phyloP scores from a whole-genome alignment of 2,113 vertebrate species.

The Bubalus kerabau region DNA sequence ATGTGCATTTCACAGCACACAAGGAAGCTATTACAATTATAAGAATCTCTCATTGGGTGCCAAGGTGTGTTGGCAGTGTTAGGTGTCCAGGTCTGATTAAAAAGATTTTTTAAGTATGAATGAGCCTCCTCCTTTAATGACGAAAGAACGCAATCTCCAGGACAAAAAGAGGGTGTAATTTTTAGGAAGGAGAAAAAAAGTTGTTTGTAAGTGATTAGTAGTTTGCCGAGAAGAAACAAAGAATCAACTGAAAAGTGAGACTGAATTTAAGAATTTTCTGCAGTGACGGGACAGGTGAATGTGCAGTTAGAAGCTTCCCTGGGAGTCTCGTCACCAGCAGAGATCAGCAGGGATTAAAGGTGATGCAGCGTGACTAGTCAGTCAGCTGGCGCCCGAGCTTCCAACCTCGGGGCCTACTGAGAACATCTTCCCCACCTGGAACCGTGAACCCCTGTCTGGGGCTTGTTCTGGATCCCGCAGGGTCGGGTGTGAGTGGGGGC shows the following conservation, averaged over 20 bases:
- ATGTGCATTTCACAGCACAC: background rate
- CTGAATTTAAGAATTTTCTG: background rate
- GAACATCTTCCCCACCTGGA: background rate
- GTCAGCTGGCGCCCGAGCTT: background rate
- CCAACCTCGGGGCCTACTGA: background rate
- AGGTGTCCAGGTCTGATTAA: background rate
- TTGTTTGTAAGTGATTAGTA: background rate
- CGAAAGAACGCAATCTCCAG: background rate
- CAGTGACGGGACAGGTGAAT: background rate
- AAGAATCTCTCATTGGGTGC: background rate
- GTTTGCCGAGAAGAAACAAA: background rate
- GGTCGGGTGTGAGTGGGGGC: background rate
- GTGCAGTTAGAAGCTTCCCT: background rate
- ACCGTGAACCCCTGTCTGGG: background rate
- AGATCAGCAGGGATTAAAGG: background rate
- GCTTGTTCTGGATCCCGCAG: background rate
- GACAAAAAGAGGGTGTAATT: background rate
- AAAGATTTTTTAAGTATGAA: background rate
- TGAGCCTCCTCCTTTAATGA: background rate
- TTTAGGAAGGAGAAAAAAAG: background rate
- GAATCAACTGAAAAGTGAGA: background rate
- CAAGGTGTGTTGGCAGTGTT: background rate
- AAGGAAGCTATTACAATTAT: background rate
- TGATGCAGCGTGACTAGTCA: background rate
- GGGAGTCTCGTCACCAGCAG: background rate